These are phyloP conservation scores for Marmota flaviventris DNA, from an alignment of 2,113 vertebrate genomes.

Conservation along the genomic window DNA sequence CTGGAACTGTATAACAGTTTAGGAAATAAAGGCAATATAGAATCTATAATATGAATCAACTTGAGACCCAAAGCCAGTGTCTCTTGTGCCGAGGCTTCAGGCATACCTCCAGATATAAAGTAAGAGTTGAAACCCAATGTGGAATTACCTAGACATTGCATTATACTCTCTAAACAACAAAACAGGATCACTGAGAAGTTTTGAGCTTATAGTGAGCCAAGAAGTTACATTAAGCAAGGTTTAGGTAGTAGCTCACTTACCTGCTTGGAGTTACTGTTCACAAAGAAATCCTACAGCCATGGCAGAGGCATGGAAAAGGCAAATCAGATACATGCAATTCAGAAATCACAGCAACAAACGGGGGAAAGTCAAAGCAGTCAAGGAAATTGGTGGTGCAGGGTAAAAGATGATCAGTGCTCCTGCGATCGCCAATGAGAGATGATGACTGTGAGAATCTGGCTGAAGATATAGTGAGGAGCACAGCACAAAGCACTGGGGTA, in stretches of 20 bases:
- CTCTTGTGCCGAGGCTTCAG: conserved; percentile 39
- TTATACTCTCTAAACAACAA: neutral
- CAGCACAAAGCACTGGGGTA: neutral
- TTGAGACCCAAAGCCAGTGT: neutral
- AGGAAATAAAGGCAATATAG: conserved; percentile 46
- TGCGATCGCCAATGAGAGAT: neutral
- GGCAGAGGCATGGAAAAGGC: conserved; percentile 98
- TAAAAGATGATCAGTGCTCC: neutral
- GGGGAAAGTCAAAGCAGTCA: conserved; percentile 77
- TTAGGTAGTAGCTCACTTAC: conserved; percentile 91
- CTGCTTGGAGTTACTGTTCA: conserved; percentile 98
- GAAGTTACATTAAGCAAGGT: neutral
- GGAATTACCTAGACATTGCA: neutral
- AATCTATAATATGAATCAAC: neutral
- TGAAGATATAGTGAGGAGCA: neutral
- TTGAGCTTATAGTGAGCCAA: conserved; percentile 26
- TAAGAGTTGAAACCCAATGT: neutral
- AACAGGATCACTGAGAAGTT: neutral
- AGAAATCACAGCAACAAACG: conserved; percentile 90
- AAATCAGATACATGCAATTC: conserved; percentile 94
- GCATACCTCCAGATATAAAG: neutral
- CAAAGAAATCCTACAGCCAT: conserved; percentile 99
- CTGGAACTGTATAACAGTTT: neutral
- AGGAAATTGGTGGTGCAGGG: conserved; percentile 33
- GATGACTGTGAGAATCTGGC: neutral